A percentile compares a stretch with the other conserved stretches of the same genome.
phyloP scores from a whole-genome alignment of 2,113 vertebrate species.

The Pionites leucogaster region DNA sequence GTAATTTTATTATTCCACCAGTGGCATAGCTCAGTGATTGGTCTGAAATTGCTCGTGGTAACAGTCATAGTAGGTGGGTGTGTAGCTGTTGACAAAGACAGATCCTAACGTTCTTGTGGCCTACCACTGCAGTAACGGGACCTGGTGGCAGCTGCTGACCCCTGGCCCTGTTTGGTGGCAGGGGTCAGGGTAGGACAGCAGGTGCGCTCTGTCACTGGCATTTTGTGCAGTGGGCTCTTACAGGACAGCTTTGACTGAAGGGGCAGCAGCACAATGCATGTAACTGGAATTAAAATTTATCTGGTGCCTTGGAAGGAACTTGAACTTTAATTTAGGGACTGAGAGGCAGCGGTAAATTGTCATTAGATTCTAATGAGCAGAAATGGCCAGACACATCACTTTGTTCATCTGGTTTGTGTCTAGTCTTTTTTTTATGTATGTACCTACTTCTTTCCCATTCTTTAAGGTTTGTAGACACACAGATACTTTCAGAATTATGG shows the following conservation, averaged over 20 bases:
- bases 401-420: neutral
- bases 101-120: fast-evolving
- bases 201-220: fast-evolving
- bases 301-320: neutral
- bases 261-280: neutral
- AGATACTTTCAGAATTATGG: neutral
- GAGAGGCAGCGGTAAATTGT: neutral
- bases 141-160: neutral
- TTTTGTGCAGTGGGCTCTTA: neutral
- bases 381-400: neutral
- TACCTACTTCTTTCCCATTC: neutral
- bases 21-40: neutral
- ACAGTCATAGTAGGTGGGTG: fast-evolving
- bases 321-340: neutral
- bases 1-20: neutral
- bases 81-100: neutral
- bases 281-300: neutral
- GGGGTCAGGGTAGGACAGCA: fast-evolving
- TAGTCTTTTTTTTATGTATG: neutral
- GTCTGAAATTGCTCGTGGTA: neutral
- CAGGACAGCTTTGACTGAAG: neutral
- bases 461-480: neutral
- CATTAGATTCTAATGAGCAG: neutral
- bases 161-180: neutral
- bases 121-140: fast-evolving